Evolutionary conservation across 2,797 vertebrate species (phyloP).

Genomic region (Setipinna tenuifilis): DNA sequence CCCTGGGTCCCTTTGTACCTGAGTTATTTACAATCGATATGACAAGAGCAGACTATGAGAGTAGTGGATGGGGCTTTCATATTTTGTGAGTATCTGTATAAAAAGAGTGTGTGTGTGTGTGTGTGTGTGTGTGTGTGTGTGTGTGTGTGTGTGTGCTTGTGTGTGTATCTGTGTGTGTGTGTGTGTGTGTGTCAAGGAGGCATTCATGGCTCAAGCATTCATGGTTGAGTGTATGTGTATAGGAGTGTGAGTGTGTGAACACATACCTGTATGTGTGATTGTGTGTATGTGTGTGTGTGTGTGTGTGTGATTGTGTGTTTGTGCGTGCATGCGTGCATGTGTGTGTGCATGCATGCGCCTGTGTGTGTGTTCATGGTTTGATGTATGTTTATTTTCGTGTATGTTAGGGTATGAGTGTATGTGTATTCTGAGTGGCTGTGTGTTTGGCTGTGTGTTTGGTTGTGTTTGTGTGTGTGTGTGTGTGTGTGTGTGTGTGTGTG

Average conservation of each 20-base stretch:
- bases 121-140: neutral
- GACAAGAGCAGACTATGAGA: neutral
- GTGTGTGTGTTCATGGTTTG: slow-evolving; percentile 7
- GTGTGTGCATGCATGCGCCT: neutral
- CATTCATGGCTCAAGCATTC: neutral
- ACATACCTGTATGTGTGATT: slow-evolving; percentile 39
- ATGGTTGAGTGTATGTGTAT: slow-evolving; percentile 28
- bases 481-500: slow-evolving; percentile 45
- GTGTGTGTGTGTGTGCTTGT: neutral
- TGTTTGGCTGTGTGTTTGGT: slow-evolving; percentile 41
- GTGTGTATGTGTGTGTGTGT: slow-evolving; percentile 8
- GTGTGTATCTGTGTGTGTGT: neutral
- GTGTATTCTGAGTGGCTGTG: neutral
- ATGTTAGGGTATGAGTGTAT: neutral
- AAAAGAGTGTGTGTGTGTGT: neutral
- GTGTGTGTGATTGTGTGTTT: neutral
- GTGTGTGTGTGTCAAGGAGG: neutral
- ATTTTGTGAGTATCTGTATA: neutral
- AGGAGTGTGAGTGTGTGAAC: slow-evolving; percentile 34
- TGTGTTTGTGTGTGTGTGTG: slow-evolving; percentile 29
- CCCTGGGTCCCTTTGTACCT: neutral
- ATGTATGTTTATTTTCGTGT: slow-evolving; percentile 27
- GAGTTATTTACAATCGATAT: slow-evolving; percentile 19
- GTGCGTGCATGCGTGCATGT: neutral
- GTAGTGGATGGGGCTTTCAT: neutral